phyloP scores from a whole-genome alignment of 2,888 invertebrate species.

The Lymantria monacha region DNA sequence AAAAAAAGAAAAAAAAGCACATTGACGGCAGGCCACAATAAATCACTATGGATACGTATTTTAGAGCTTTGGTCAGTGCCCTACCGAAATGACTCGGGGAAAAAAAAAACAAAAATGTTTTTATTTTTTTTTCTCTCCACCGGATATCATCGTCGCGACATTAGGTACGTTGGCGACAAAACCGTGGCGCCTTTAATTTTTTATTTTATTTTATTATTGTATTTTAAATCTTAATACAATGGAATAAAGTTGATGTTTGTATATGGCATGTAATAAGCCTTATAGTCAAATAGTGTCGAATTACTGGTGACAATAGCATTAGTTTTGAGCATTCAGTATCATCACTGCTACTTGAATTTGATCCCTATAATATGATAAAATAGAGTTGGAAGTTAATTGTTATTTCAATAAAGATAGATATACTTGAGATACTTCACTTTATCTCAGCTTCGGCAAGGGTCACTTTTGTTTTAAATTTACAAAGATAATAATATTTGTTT shows the following conservation, averaged over 20 bases:
- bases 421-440: constrained; percentile 11
- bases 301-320: constrained; percentile 38
- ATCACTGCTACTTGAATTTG: constrained; percentile 7
- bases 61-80: constrained; percentile 44
- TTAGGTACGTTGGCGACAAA: constrained; percentile 62
- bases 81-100: constrained; percentile 29
- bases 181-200: constrained; percentile 63
- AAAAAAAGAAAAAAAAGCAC: constrained; percentile 23
- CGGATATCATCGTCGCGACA: constrained; percentile 75
- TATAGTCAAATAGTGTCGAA: constrained; percentile 37
- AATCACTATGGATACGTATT: constrained; percentile 66
- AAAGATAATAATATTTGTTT: constrained; percentile 14
- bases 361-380: background rate
- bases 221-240: constrained; percentile 16
- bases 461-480: constrained; percentile 21
- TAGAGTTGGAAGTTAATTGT: constrained; percentile 6
- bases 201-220: constrained; percentile 31
- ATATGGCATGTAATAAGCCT: background rate
- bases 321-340: constrained; percentile 23
- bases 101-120: constrained; percentile 16
- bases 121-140: constrained; percentile 46
- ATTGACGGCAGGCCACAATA: constrained; percentile 49
- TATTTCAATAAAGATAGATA: background rate
- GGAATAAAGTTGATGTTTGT: constrained; percentile 17
- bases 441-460: constrained; percentile 20